A percentile compares a stretch with the other conserved stretches of the same genome.
These are phyloP conservation scores for Psephotus haematonotus DNA, from an alignment of 2,113 vertebrate species.

Conservation along the genomic window DNA sequence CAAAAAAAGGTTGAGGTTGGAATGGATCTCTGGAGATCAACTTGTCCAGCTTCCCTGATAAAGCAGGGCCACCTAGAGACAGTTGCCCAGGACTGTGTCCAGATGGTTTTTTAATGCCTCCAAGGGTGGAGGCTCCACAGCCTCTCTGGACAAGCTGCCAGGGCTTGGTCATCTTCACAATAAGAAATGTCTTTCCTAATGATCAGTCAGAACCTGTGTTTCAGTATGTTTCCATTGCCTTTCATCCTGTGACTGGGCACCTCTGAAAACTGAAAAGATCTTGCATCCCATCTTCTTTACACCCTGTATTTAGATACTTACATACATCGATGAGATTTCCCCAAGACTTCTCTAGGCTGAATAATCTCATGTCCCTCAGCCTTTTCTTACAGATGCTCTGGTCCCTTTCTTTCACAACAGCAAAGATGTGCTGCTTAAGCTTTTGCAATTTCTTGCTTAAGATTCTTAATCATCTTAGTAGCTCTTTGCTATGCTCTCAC, in stretches of 20 bases:
- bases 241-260: not conserved
- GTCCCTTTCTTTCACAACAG: not conserved
- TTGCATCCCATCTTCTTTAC: not conserved
- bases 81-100: not conserved
- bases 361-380: not conserved
- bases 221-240: not conserved
- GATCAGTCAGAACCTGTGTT: not conserved
- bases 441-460: not conserved
- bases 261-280: not conserved
- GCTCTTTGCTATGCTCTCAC: not conserved
- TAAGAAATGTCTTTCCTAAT: not conserved
- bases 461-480: not conserved
- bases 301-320: not conserved
- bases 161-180: not conserved
- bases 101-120: not conserved
- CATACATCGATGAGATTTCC: not conserved
- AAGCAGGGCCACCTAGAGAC: not conserved
- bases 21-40: not conserved
- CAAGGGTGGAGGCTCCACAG: not conserved
- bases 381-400: not conserved
- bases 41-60: not conserved
- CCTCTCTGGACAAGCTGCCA: not conserved
- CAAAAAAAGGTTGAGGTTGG: not conserved
- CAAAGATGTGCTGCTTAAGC: not conserved
- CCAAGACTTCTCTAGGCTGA: not conserved